Base-by-base conservation (phyloP, 2,113 vertebrate species). In the Theropithecus gelada region DNA sequence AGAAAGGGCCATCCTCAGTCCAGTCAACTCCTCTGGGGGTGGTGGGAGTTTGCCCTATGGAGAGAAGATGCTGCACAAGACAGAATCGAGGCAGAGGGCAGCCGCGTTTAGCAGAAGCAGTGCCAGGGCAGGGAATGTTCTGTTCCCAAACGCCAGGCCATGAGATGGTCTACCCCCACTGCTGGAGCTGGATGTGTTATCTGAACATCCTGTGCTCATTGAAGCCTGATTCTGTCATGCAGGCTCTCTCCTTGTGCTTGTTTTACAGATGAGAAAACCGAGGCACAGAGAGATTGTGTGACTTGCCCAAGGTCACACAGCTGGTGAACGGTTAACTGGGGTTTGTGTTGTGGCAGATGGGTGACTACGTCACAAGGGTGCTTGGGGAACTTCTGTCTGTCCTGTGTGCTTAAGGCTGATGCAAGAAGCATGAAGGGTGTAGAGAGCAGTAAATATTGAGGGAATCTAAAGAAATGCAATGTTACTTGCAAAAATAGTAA, bases 81-180 rank as follows among this genome's bases (percentile, higher is more conserved):
- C 52, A 25, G 90, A 61, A 38, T 30, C 2, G 23, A 70, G 70
- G 17, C 17, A 75, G 55, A 14, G 40, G 59, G 64, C n/a, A 80
- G 10, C 17, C 73, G 12, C 0, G 0, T n/a, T 68, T 66, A 9
- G 27, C 8, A 35, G 22, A 52, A n/a, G 23, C 35, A 55, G 86
- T 38, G 2, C 32, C 8, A 0, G 70, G 68, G 43, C 35, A 43
- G 16, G 38, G 30, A 12, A 52, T 5, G 30, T 7, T 32, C 11
- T 2, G 2, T 3, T 4, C 20, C 23, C 10, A 48, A 6, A 7
- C 9, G 30, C 73, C 25, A 40, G 68, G 20, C 2, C 23, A 6
- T 55, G 68, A 25, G 40, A 13, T 43, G 72, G 75, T 64, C 14
- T 45, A 48, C 22, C 14, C 27, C 27, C 17, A 5, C 11, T 35